Base-by-base conservation (phyloP, 2,113 vertebrate species). In the Sylvilagus bachmani region DNA sequence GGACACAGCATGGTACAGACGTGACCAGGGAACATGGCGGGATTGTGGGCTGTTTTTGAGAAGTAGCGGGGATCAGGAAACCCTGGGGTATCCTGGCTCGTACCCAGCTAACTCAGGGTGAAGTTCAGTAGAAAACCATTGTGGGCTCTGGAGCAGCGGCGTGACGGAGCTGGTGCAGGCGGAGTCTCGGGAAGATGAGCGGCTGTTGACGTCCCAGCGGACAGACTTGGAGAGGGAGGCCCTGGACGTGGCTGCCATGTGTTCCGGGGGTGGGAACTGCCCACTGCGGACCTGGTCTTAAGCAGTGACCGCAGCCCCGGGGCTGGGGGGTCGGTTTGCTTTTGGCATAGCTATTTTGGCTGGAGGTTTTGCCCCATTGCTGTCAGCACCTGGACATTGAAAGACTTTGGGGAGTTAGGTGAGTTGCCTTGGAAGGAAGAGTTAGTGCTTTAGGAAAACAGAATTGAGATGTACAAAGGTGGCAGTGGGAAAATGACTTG, bases 101-200 rank as follows among this genome's bases (percentile, higher is more conserved):
- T 29, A 36, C 64, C 70, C 94, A 89, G 73, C 27, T 44, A 21
- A 77, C 44, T 53, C 82, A 2, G 2, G 44, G 58, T n/a, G 36
- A 80, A 19, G 38, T 79, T 89, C 89, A 79, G 1, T 27, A 51
- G 86, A 92, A 92, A 90, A 73, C 44, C 19, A 8, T 51, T 91
- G 86, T 96, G 66, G 62, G 44, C 62, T 66, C 89, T 51, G 71
- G 58, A 77, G 70, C 86, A 3, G 64, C 4, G 36, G 21, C 74
- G 0, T 73, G 69, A 86, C 11, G 6, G 33, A 73, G 51, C 44
- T 1, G 44, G 44, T 14, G 66, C 64, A 84, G 66, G 91, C 4
- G 0, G 62, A 27, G 74, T 89, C 83, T 80, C 64, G 2, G 33
- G 89, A 75, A n/a, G 10, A 33, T 93, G 89, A 96, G 94, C 93